Evolutionary conservation across 2,113 vertebrate species (phyloP), one percentile per base, ranked within the genome.

Genomic region (Rhegmatorhina hoffmannsi): DNA sequence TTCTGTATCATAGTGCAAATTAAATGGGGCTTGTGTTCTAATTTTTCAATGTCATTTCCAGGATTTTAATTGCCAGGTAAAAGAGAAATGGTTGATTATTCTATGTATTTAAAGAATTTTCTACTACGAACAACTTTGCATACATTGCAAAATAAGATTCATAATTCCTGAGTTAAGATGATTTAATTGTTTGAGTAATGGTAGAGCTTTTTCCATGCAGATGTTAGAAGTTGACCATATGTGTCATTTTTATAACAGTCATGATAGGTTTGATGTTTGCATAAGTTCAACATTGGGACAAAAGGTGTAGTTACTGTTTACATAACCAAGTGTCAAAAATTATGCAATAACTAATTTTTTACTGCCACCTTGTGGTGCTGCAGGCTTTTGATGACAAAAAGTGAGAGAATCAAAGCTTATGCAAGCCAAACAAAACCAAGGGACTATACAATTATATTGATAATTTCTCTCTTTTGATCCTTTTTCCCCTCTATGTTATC

Each of bases 311-410:
- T 84, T 79, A 62, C 74, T 77, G 66, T 75, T 95, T 93, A 88
- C 73, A 67, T 58, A 92, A 84, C 14, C 19, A 50, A 52, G 26
- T 56, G 63, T 76, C 24, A 75, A 90, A 89, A 59, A 16, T 70
- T 23, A 90, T 50, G 40, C 76, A 77, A 97, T 96, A 96, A 92
- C 77, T 94, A 96, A 97, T 77, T 98, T 96, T 95, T 94, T 96
- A 89, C 96, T 98, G 97, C 98, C 98, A 98, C 77, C 98, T 97
- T 92, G 97, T 98, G 98, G 97, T 95, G 26, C 23, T 94, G 56
- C 31, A 74, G 25, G 52, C 36, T 85, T 69, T 87, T 91, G 84
- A 60, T 94, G 53, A 53, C 9, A 77, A 73, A 95, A 95, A 95
- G 25, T 12, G 7, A 34, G 10, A 56, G 31, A 64, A 19, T 25